Evolutionary conservation across 1,140 invertebrate genomes (phyloP), one percentile per base, ranked within the genome.

Genomic region (Drosophila littoralis): DNA sequence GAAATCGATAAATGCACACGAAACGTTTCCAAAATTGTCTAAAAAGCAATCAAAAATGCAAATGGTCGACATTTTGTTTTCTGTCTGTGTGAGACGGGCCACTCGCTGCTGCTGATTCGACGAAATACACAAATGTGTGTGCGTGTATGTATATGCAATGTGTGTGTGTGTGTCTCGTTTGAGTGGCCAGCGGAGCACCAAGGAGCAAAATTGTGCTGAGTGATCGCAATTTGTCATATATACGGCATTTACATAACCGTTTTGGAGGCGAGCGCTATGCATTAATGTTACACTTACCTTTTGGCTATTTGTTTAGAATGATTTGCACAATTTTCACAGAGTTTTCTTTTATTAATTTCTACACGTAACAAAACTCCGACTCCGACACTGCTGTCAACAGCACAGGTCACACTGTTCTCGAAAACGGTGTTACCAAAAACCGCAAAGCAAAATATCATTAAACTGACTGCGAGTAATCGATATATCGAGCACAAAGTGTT

Each of bases 21-120:
- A 66, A 54, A 28, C 45, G 42, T 52, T 57, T 77, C 17, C 38
- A 38, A 79, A 15, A 73, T 38, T 48, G 15, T n/a, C n/a, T 40
- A 64, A 84, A 88, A 75, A 76, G 40, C 59, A 69, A 65, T 75
- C 36, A 70, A 76, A 57, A 84, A 75, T 72, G 65, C 68, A 75
- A 88, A 89, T 72, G 84, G 84, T 89, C 84, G 84, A 89, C 84
- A 89, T 89, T 89, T 89, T 89, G 84, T 89, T 89, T 89, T 89
- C 85, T 75, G 84, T 84, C 81, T 77, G 67, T 71, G 46, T 63
- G 57, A 40, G 57, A 75, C 46, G 57, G 46, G 54, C 45, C 58
- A 66, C 69, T 89, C 84, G 80, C 77, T 88, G 58, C 66, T 63
- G 71, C 75, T 70, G 71, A 83, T 78, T 86, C 68, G 69, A 81